Conservation (phyloP, 2,113 vertebrate species). For the Buteo buteo region DNA sequence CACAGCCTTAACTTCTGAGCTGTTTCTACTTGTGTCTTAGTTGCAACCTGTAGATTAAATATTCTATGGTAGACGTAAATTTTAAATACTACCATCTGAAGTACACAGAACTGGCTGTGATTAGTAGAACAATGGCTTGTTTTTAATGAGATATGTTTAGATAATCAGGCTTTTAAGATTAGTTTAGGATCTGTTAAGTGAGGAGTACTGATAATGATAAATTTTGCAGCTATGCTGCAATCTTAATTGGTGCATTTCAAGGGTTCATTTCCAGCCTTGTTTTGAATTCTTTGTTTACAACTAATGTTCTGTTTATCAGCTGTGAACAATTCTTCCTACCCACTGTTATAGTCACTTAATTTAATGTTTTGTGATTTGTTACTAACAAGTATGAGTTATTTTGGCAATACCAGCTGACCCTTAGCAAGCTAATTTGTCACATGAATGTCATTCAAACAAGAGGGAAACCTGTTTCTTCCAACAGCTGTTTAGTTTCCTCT, state of each 20-base stretch:
- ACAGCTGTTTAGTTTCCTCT: slow-evolving; percentile 61
- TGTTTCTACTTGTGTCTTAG: not conserved
- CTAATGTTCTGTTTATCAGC: not conserved
- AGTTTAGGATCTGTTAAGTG: not conserved
- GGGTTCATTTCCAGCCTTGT: not conserved
- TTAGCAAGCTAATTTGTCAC: slow-evolving; percentile 45
- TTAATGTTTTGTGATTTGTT: slow-evolving; percentile 21
- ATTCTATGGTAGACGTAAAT: not conserved
- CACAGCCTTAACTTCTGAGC: not conserved
- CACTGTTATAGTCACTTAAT: not conserved
- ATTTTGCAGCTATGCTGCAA: not conserved
- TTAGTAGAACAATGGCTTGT: not conserved
- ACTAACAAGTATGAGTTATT: slow-evolving; percentile 37
- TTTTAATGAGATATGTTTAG: not conserved
- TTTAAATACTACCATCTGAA: not conserved
- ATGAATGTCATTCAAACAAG: slow-evolving; percentile 56
- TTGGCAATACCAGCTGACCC: slow-evolving; percentile 42
- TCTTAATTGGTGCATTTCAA: not conserved
- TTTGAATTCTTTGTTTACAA: slow-evolving; percentile 3
- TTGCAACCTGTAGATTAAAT: not conserved
- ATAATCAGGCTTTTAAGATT: not conserved
- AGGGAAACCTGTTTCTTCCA: slow-evolving; percentile 61
- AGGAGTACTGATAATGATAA: not conserved
- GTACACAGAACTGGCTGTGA: not conserved
- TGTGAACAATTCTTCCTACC: not conserved